Evolutionary conservation across 2,113 vertebrate genomes (phyloP), one percentile per base, ranked within the genome.

Genomic region (Osmerus mordax): DNA sequence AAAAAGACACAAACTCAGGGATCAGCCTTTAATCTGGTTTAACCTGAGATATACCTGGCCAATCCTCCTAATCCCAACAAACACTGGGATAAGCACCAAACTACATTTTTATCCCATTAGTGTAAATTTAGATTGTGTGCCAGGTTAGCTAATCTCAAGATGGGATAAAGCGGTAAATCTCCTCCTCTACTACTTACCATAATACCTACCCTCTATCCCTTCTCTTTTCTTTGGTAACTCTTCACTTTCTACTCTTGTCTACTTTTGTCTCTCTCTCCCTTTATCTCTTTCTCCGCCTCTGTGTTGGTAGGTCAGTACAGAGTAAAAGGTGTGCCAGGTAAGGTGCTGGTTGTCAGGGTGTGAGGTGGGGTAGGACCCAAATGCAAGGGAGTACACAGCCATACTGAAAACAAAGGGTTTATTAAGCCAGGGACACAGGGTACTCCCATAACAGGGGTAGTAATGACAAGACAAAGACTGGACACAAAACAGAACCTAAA

Each of bases 11-110:
- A 67, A 77, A 56, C 41, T 65, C 71, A 47, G 41, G 70, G 82
- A 83, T 81, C 36, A 71, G 29, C 62, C n/a, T 1, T 47, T 81
- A 84, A 84, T 81, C 79, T 76, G 65, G 79, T 79, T 79, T 80
- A 77, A 54, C 65, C 60, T 65, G 63, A 70, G 73, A 74, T 78
- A 71, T 78, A 52, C 58, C 63, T 54, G 67, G 51, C 23, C 56
- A 67, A 79, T 71, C 71, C 19, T 56, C 62, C 23, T 69, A 84
- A 84, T 72, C 79, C 64, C 58, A 15, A 29, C n/a, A 69, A 76
- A 75, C 56, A 32, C 7, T 65, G 63, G 64, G 70, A 78, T 81
- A 71, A 81, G 11, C 14, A 61, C 19, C 74, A 66, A 74, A 79
- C 41, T 67, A 28, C 4, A 53, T 65, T 55, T 55, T 77, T 68